Evolutionary conservation across 2,113 vertebrate genomes (phyloP), one percentile per base, ranked within the genome.

Genomic region (Eurystomus gularis): DNA sequence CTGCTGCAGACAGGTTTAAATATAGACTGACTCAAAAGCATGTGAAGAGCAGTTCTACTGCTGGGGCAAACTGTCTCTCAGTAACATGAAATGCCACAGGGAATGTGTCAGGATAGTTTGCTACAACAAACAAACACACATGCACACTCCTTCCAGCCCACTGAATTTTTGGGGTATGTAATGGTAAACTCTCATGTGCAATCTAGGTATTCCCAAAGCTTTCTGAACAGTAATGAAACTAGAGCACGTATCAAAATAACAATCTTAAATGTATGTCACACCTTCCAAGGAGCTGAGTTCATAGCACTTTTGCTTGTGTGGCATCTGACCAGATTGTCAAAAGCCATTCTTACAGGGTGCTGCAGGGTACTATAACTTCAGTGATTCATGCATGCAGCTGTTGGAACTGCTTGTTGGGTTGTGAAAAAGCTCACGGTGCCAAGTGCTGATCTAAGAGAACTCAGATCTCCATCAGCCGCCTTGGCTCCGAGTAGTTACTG

Each of bases 381-480:
- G 93, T 95, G 96, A 96, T 95, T 97, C 96, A 94, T 94, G 90
- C 82, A 69, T 95, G 96, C 95, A 96, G 95, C 96, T 96, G 94
- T 90, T 96, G 87, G 94, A 96, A 85, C 86, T 85, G 95, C 95
- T 90, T 91, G 88, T 85, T 88, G 93, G 95, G 95, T 85, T 96
- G 95, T 96, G 94, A 96, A 96, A 92, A 95, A 94, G 54, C 89
- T 95, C 29, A 15, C 6, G 5, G 91, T 96, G 95, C 94, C 95
- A 96, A 97, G 84, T 97, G 96, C 96, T 97, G 96, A 96, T 94
- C 95, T 95, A 95, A 96, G 94, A 94, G 93, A 95, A 96, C 95
- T 94, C 91, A 2, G 89, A 91, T 96, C 95, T 93, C 89, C 93
- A 91, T 91, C 95, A 94, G 94, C 84, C 83, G 83, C 62, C 91